Percentiles rank a stretch among this genome's conserved stretches.
These are phyloP conservation scores for Dipodomys spectabilis DNA, from an alignment of 2,113 vertebrate genomes.

Conservation along the genomic window DNA sequence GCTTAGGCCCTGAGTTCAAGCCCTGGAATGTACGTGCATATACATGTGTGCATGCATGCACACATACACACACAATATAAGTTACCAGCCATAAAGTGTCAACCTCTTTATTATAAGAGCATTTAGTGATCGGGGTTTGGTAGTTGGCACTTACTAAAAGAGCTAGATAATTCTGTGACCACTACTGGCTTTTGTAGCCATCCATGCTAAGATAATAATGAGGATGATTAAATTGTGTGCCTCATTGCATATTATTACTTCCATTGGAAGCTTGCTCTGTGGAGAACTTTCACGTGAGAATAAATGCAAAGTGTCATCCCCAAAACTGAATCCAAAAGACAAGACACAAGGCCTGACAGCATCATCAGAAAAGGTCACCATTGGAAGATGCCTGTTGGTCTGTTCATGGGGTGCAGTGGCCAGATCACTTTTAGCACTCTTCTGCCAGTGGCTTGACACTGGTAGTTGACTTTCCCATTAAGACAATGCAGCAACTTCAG, in stretches of 20 bases:
- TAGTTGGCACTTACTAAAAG: conserved; percentile 15
- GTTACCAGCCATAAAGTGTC: not conserved
- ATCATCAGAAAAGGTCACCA: not conserved
- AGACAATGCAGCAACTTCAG: not conserved
- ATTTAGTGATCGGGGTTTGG: conserved; percentile 6
- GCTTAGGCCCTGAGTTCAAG: too few species aligned
- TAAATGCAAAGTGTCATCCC: not conserved
- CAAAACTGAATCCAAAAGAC: not conserved
- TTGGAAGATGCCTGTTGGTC: not conserved
- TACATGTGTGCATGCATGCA: accelerated
- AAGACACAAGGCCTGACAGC: not conserved
- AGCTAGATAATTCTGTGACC: conserved; percentile 42
- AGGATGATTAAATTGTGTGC: conserved; percentile 47
- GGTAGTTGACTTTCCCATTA: not conserved
- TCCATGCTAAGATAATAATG: conserved; percentile 46
- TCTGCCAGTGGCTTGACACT: not conserved
- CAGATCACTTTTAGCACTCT: not conserved
- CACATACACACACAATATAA: not conserved
- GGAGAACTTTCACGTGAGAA: not conserved
- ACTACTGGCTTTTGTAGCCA: conserved; percentile 5
- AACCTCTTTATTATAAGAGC: not conserved
- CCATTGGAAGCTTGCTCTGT: not conserved
- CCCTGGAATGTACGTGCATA: too few species aligned
- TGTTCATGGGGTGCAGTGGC: not conserved
- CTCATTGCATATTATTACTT: not conserved